Evolutionary conservation across 2,113 vertebrate genomes (phyloP), one percentile per base, ranked within the genome.

Genomic region (Equus przewalskii): DNA sequence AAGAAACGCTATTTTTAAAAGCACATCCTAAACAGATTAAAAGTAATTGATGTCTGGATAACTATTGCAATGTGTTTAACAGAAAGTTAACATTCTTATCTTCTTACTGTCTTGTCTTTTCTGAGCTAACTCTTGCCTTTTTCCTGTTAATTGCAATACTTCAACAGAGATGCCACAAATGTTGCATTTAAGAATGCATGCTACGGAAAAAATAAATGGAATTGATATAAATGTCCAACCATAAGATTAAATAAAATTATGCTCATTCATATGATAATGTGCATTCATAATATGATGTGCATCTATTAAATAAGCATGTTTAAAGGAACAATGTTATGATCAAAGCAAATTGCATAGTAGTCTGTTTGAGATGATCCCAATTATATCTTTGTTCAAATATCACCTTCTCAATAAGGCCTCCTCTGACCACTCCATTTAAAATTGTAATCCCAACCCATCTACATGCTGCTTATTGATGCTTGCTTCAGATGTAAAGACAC

Each of bases 251-350:
- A 62, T 62, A 94, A 54, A 93, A 79, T 51, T 64, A n/a, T 72
- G 12, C 44, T 78, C 33, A 65, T 70, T 75, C 60, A 67, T 28
- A 65, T 93, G 33, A 49, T 8, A 93, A 41, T 41, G 36, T 41
- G 36, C 36, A 41, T 41, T 41, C 36, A 41, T 41, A 41, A 26
- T 78, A 54, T 90, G 16, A 51, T 62, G 1, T 62, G 1, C 30
- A 87, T 19, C 22, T 65, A 58, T 69, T 54, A 78, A 86, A 73
- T 28, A 65, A 54, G 4, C 33, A 46, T 49, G 7, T 60, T 96
- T 95, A 80, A 95, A 93, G 95, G 58, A 79, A 88, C 51, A 72
- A 88, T 51, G n/a, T n/a, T 92, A 56, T 51, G 30, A 69, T 60
- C 60, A 89, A 96, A 89, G n/a, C 26, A 76, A 95, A 89, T 6